Evolutionary conservation across 2,797 vertebrate species (phyloP).

Genomic region (Peromyscus nudipes): DNA sequence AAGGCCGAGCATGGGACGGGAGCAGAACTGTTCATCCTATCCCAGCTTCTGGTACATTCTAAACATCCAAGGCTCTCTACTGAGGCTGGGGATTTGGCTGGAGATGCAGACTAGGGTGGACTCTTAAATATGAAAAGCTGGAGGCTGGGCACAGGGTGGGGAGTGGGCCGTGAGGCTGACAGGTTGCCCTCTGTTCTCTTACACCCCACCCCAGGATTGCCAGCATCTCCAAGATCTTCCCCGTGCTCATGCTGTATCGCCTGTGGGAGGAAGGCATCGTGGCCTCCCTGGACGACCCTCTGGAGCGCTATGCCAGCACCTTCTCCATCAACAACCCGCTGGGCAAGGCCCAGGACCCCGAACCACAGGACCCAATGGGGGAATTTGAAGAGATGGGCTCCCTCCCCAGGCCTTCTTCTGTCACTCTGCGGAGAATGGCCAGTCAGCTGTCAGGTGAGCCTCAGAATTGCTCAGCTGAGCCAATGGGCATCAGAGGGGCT

Average conservation of each 20-base stretch:
- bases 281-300: constrained; percentile 94
- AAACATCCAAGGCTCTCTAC: not conserved
- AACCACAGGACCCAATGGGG: constrained; percentile 90
- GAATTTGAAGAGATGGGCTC: constrained; percentile 91
- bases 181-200: not conserved
- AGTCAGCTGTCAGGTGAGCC: constrained; percentile 96
- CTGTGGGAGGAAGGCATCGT: constrained; percentile 97
- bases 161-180: not conserved
- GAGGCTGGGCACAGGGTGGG: not conserved
- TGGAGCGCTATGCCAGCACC: constrained; percentile 94
- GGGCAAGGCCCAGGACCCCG: constrained; percentile 89
- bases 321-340: constrained; percentile 96
- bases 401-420: constrained; percentile 91
- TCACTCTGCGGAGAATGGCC: constrained; percentile 97
- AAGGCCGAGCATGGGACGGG: not conserved
- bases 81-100: not conserved
- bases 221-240: constrained; percentile 97
- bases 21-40: not conserved
- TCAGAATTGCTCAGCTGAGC: too few relatives aligned
- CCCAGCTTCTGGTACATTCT: not conserved
- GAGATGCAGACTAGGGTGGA: not conserved
- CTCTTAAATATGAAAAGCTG: not conserved
- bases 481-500: not conserved
- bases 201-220: constrained; percentile 91
- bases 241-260: constrained; percentile 95